Base-by-base conservation (phyloP, 2,113 vertebrate genomes). In the Pseudorhombus dupliciocellatus region DNA sequence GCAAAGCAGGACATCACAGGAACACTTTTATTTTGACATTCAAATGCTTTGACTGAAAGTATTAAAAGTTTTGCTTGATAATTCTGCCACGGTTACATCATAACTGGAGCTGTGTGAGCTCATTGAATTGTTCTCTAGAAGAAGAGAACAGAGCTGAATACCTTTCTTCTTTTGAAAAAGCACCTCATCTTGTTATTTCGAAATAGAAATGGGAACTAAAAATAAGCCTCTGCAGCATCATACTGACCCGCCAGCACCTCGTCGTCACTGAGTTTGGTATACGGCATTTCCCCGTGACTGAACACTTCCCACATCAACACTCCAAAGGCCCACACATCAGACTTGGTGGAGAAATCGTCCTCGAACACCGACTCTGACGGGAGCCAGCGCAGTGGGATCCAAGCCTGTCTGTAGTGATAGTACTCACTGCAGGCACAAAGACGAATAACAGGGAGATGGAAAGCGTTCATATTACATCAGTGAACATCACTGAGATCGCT, bases 221-320 rank as follows among this genome's bases (percentile, higher is more conserved):
- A 44, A 22, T 34, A 22, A 70, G 37, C 20, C 1, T 15, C 46
- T 18, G 1, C 26, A 34, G 73, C 21, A 4, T 67, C 42, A 55
- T 26, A 69, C 91, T 83, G 86, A 99, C 98, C 97, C 93, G 96
- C 94, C 66, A 99, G 92, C 34, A 97, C 95, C 65, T 98, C 95
- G 0, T 98, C 96, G 0, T 99, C 96, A 0, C 87, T 92, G 81
- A 97, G 92, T 4, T 93, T 91, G 11, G 84, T 34, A 28, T 96
- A 94, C 0, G 98, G 98, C 94, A 98, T 92, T 83, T 99, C 97
- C 14, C 97, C 98, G 0, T 94, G 94, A 1, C 84, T 96, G 90
- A 99, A 99, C 63, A 99, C 95, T 59, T 99, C 98, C 98, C 97
- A 99, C 97, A 99, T 96, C 55, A 99, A 88, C 59, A 99, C 96